Evolutionary conservation across 2,888 invertebrate genomes (phyloP).

Genomic region (Camponotus fellah): DNA sequence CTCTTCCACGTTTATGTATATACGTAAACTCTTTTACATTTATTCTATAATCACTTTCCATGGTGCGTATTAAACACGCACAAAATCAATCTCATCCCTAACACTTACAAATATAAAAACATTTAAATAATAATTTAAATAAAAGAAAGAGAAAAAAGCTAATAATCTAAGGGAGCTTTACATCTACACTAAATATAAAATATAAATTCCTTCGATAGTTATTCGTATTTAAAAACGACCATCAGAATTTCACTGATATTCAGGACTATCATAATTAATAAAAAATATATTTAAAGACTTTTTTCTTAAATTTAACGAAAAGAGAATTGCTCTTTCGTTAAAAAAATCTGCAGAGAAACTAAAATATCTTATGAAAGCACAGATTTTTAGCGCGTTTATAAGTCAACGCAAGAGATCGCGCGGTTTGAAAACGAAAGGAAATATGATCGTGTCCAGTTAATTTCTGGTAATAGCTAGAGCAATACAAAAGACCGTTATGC

Average conservation of each 20-base stretch:
- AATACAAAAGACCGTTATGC: constrained; percentile 72
- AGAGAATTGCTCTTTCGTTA: background rate
- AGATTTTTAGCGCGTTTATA: background rate
- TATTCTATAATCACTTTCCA: background rate
- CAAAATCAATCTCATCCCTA: background rate
- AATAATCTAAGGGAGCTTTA: background rate
- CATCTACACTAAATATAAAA: background rate
- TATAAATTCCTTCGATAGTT: background rate
- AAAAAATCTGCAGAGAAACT: background rate
- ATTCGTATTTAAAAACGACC: background rate
- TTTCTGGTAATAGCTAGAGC: constrained; percentile 62
- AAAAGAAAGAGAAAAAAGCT: background rate
- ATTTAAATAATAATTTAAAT: background rate
- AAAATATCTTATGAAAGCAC: background rate
- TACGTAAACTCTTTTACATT: background rate
- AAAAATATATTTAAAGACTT: background rate
- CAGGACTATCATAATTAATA: background rate
- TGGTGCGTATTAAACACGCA: background rate
- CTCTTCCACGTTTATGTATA: background rate
- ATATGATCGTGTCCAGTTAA: constrained; percentile 50
- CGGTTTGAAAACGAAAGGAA: constrained; percentile 50
- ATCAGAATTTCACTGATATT: background rate
- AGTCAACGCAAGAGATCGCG: background rate
- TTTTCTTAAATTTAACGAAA: background rate
- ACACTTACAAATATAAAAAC: background rate